Percentiles rank a stretch among this genome's conserved stretches.
phyloP scores from a whole-genome alignment of 2,797 vertebrate species.

The Hypotaenidia okinawae region DNA sequence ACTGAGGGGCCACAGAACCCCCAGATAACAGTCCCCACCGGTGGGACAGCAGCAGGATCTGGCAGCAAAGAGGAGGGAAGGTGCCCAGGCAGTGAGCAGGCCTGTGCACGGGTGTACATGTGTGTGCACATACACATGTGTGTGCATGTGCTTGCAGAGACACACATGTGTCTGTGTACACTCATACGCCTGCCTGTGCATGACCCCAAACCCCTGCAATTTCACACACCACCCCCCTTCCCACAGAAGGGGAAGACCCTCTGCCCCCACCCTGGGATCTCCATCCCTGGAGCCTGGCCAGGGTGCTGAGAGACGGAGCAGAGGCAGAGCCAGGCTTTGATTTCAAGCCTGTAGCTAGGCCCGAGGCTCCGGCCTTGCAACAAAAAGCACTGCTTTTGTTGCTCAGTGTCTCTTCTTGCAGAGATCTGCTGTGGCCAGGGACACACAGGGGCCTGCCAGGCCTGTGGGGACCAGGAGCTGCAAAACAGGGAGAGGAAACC shows the following conservation, averaged over 20 bases:
- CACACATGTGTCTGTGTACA: too few species aligned
- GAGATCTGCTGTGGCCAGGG: accelerated
- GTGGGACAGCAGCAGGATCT: not conserved
- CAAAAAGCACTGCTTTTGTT: too few species aligned
- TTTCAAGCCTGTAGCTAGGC: not conserved
- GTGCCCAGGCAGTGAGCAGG: not conserved
- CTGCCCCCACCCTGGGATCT: not conserved
- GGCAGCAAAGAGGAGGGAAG: not conserved
- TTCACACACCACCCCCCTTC: not conserved
- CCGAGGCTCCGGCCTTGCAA: accelerated
- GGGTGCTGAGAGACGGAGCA: too few species aligned
- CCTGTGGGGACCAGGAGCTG: not conserved
- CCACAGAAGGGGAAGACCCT: not conserved
- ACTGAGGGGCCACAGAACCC: not conserved
- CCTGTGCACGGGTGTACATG: too few species aligned
- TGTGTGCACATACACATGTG: too few species aligned
- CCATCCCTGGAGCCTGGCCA: accelerated
- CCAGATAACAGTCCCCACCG: accelerated
- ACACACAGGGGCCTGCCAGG: not conserved
- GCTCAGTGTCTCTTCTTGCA: not conserved
- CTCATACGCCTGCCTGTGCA: too few species aligned
- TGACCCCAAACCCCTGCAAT: not conserved
- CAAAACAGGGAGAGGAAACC: not conserved
- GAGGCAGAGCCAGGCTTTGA: not conserved
- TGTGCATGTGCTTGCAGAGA: not conserved